Percentiles rank a stretch among this genome's conserved stretches.
phyloP scores from a whole-genome alignment of 2,113 vertebrate species.

The Talpa occidentalis region DNA sequence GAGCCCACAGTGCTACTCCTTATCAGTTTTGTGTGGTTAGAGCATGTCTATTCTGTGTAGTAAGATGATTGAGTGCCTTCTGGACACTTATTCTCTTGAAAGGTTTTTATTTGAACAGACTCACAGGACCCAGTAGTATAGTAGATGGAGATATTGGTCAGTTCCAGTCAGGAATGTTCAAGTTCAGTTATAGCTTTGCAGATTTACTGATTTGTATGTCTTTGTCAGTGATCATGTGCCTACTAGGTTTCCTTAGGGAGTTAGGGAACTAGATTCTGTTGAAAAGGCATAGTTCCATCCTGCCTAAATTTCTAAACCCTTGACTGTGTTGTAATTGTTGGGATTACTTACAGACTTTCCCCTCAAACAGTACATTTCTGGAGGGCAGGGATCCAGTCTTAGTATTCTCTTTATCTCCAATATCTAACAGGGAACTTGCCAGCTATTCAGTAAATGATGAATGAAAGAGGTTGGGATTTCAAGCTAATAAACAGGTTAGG shows the following conservation, averaged over 20 bases:
- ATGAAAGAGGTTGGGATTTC: not conserved
- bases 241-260: not conserved
- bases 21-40: not conserved
- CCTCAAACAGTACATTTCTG: not conserved
- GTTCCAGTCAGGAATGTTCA: not conserved
- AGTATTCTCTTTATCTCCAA: not conserved
- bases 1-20: not conserved
- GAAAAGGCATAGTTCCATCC: not conserved
- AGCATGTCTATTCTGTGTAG: not conserved
- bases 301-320: not conserved
- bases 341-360: not conserved
- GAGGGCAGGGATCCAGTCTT: not conserved
- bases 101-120: not conserved
- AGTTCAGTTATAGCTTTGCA: not conserved
- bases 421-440: not conserved
- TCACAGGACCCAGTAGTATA: not conserved
- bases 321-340: not conserved
- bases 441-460: not conserved
- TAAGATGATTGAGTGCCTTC: not conserved
- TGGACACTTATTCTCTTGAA: not conserved
- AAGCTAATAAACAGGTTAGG: not conserved
- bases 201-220: not conserved
- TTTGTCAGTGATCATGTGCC: not conserved
- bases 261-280: not conserved
- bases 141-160: not conserved